Percentiles rank a stretch among this genome's conserved stretches.
Evolutionary conservation across 2,113 vertebrate species (phyloP).

Genomic region (Zosterops hypoxanthus): DNA sequence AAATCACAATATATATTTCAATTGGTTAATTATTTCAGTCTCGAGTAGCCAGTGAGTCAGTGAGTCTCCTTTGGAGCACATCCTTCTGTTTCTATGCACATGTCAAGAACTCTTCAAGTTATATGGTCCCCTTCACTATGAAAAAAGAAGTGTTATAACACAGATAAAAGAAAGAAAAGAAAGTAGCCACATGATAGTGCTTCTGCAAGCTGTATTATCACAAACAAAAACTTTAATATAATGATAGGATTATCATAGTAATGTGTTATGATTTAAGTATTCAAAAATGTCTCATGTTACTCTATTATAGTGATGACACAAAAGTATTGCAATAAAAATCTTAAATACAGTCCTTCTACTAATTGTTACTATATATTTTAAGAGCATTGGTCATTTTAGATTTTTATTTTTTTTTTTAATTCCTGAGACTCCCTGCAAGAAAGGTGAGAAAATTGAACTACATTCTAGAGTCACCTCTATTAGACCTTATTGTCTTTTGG

Average conservation of each 20-base stretch:
- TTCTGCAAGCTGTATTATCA: neutral
- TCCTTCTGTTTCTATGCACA: neutral
- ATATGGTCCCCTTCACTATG: neutral
- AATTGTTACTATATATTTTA: neutral
- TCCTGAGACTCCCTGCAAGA: neutral
- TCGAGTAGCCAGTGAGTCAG: neutral
- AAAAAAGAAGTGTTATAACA: neutral
- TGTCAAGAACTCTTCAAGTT: neutral
- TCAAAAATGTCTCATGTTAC: neutral
- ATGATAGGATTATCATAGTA: neutral
- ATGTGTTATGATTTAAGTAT: neutral
- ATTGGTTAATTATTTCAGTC: neutral
- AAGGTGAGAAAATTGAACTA: neutral
- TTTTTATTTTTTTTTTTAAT: neutral
- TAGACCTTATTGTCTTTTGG: neutral
- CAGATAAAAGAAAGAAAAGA: neutral
- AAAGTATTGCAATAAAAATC: neutral
- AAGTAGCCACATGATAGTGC: neutral
- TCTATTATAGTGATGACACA: neutral
- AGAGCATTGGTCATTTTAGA: neutral
- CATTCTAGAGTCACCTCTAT: neutral
- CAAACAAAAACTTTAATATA: neutral
- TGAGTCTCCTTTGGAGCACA: neutral
- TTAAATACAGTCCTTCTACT: neutral
- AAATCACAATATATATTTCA: constrained; percentile 19